Conservation (phyloP, 2,888 invertebrate species). For the Cenopis cana region DNA sequence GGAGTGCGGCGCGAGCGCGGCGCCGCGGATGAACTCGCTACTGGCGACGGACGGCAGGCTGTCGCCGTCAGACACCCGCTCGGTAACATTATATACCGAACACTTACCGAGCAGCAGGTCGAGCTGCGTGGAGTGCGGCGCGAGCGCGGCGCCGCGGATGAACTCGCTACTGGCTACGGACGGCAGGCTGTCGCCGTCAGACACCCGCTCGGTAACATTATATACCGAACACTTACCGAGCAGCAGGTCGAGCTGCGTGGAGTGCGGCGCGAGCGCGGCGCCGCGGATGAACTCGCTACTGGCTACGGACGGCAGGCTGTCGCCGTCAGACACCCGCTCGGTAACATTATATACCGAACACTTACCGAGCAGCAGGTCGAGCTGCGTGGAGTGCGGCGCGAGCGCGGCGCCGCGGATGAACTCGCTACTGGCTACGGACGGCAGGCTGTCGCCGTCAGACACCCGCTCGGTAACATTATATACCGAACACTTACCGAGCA, state of each 20-base stretch:
- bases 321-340: conserved; percentile 34
- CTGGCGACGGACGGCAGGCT: conserved; percentile 46
- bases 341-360: conserved; percentile 7
- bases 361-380: conserved; percentile 53
- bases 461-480: conserved; percentile 4
- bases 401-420: conserved; percentile 61
- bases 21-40: conserved; percentile 60
- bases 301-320: conserved; percentile 48
- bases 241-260: conserved; percentile 59
- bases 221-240: conserved; percentile 46
- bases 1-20: conserved; percentile 62
- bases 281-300: conserved; percentile 58
- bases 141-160: conserved; percentile 58
- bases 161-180: conserved; percentile 53
- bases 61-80: conserved; percentile 41
- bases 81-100: conserved; percentile 1
- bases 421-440: conserved; percentile 43
- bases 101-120: conserved; percentile 54
- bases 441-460: conserved; percentile 48
- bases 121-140: conserved; percentile 64
- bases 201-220: conserved; percentile 19
- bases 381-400: conserved; percentile 65
- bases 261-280: conserved; percentile 62
- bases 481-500: conserved; percentile 46
- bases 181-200: conserved; percentile 47